Evolutionary conservation across 2,888 invertebrate genomes (phyloP).

Genomic region (Ormyrus pomaceus): DNA sequence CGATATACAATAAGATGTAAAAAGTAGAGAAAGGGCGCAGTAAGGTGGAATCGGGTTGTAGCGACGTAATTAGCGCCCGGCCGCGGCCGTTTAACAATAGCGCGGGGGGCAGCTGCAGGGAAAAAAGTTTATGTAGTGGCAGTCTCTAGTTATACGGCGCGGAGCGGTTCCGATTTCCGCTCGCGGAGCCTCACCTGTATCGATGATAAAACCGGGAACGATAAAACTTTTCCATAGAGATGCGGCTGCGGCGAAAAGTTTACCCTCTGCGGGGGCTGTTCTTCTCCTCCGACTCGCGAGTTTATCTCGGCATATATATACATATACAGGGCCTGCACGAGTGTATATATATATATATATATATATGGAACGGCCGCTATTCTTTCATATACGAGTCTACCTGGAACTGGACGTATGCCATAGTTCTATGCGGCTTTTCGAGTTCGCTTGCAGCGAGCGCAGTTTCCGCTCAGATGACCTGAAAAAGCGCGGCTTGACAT

Average conservation of each 20-base stretch:
- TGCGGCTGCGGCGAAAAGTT: conserved; percentile 12
- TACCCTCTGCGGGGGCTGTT: conserved; percentile 3
- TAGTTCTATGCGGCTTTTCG: too few relatives aligned
- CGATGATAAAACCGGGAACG: conserved; percentile 52
- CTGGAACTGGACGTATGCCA: too few relatives aligned
- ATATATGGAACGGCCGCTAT: background rate
- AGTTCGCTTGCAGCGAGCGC: background rate
- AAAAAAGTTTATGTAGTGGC: background rate
- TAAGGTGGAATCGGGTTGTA: conserved; percentile 19
- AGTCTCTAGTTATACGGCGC: background rate
- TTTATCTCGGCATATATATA: background rate
- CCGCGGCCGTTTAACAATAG: conserved; percentile 33
- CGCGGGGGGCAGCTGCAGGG: conserved; percentile 15
- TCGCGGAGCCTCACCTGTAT: conserved; percentile 26
- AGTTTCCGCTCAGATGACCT: conserved; percentile 24
- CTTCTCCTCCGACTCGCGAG: background rate
- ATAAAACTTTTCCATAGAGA: conserved; percentile 43
- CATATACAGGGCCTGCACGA: background rate
- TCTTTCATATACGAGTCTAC: too few relatives aligned
- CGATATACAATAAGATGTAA: too few relatives aligned
- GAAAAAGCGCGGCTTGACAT: conserved; percentile 42
- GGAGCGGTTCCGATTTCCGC: conserved; percentile 10
- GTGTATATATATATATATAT: background rate
- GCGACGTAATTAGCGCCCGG: conserved; percentile 32
- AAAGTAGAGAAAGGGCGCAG: background rate